Evolutionary conservation across 2,113 vertebrate genomes (phyloP), one percentile per base, ranked within the genome.

Genomic region (Dasyprocta punctata): DNA sequence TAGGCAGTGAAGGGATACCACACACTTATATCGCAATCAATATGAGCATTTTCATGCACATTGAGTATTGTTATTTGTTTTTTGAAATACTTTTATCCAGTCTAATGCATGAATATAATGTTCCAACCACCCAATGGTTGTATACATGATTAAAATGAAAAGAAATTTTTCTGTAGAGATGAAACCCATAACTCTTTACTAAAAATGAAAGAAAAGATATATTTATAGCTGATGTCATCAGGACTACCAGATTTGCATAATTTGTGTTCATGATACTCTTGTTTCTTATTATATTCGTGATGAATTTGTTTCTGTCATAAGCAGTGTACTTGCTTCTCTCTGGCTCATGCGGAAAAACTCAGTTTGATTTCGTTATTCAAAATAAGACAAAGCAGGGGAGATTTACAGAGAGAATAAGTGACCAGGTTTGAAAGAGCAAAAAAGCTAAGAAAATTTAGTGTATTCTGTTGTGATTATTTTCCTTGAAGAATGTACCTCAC

Each of bases 211-310:
- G 41, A 56, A 67, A 94, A 95, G 1, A 41, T 89, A 47, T 73
- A 36, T 93, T 94, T 63, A 63, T 26, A 7, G 0, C 44, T 26
- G 36, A 3, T 14, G 36, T 61, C 56, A 69, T 33, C 38, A 69
- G 33, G 33, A 80, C 16, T 26, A 13, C 47, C 28, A 86, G 65
- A 91, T 84, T 38, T 65, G 19, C n/a, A 60, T 54, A n/a, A 86
- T 61, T 91, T 54, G 20, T 54, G 16, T 65, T 44, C 20, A 82
- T 33, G 85, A 52, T 87, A 60, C 9, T 69, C 69, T 90, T 96
- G 78, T 67, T 81, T 94, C 1, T 91, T 60, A 81, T 67, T 93
- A 49, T 65, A 44, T 83, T 92, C 89, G 54, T 96, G 93, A 73
- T 89, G 4, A 63, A 86, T 92, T 89, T 94, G 28, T 0, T 90